Percentiles rank a stretch among this genome's conserved stretches.
Conservation (phyloP, 2,888 invertebrate species). For the Aleiodes alternator region DNA sequence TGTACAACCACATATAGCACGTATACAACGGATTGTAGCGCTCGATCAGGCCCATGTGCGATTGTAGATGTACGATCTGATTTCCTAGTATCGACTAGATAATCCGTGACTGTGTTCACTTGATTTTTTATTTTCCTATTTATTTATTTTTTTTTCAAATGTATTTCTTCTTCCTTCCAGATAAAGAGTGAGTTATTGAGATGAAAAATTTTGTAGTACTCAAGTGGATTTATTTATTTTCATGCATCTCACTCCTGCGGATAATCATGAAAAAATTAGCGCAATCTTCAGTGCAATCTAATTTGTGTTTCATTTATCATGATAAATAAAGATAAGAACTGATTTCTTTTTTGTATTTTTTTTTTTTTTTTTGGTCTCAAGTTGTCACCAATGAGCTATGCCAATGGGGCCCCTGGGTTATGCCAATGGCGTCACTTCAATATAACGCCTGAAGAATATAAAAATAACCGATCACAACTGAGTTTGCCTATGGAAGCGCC, state of each 20-base stretch:
- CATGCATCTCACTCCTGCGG: background rate
- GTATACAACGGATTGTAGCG: constrained; percentile 35
- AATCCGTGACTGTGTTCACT: constrained; percentile 29
- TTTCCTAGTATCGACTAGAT: constrained; percentile 36
- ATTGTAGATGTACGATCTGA: constrained; percentile 35
- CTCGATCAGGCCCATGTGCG: constrained; percentile 29
- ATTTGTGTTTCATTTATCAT: too few relatives aligned
- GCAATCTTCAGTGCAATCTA: too few relatives aligned
- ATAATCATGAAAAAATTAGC: background rate
- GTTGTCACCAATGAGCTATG: too few relatives aligned
- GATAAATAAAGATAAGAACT: too few relatives aligned
- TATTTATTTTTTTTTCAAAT: background rate
- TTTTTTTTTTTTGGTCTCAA: too few relatives aligned
- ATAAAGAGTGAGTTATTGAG: constrained; percentile 29
- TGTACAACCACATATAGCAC: constrained; percentile 36
- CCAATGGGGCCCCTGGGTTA: background rate
- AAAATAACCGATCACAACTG: constrained; percentile 65
- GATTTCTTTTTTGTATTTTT: too few relatives aligned
- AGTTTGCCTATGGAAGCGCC: constrained; percentile 68
- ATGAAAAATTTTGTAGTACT: background rate
- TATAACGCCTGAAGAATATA: constrained; percentile 68
- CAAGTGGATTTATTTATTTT: background rate
- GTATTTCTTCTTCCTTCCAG: background rate
- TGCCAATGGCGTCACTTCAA: constrained; percentile 12
- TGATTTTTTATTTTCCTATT: background rate